A percentile compares a stretch with the other conserved stretches of the same genome.
Evolutionary conservation across 2,797 vertebrate species (phyloP).

Genomic region (Acipenser transmontanus): DNA sequence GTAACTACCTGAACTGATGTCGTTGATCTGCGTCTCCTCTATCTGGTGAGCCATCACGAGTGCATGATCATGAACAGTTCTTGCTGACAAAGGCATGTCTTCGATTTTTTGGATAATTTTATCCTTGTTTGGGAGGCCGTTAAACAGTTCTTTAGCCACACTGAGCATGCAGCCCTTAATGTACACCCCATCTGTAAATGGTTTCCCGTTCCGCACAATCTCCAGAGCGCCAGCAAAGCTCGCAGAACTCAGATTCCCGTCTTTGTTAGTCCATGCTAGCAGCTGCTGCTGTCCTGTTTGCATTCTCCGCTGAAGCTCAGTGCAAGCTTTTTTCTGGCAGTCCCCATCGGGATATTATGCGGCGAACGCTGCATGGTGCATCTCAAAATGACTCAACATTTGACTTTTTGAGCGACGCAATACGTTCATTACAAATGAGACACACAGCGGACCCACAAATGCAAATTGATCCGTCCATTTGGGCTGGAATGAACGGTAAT

Average conservation of each 20-base stretch:
- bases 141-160: slow-evolving; percentile 30
- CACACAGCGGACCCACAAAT: no score
- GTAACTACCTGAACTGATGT: slow-evolving; percentile 29
- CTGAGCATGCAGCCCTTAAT: slow-evolving; percentile 26
- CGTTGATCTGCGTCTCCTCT: slow-evolving; percentile 33
- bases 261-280: slow-evolving; percentile 26
- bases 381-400: no score
- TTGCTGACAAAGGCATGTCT: slow-evolving; percentile 32
- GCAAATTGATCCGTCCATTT: no score
- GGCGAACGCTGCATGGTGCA: no score
- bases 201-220: slow-evolving; percentile 12
- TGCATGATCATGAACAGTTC: slow-evolving; percentile 29
- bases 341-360: no score
- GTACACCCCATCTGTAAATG: slow-evolving; percentile 22
- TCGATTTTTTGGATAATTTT: slow-evolving; percentile 33
- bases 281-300: slow-evolving; percentile 28
- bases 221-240: slow-evolving; percentile 27
- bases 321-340: slow-evolving; percentile 1
- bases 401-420: no score
- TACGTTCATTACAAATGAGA: no score
- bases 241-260: slow-evolving; percentile 28
- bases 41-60: slow-evolving; percentile 36
- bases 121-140: slow-evolving; percentile 28
- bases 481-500: no score
- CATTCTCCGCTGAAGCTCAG: slow-evolving; percentile 20